Evolutionary conservation across 2,113 vertebrate genomes (phyloP), one percentile per base, ranked within the genome.

Genomic region (Aplodontia rufa): DNA sequence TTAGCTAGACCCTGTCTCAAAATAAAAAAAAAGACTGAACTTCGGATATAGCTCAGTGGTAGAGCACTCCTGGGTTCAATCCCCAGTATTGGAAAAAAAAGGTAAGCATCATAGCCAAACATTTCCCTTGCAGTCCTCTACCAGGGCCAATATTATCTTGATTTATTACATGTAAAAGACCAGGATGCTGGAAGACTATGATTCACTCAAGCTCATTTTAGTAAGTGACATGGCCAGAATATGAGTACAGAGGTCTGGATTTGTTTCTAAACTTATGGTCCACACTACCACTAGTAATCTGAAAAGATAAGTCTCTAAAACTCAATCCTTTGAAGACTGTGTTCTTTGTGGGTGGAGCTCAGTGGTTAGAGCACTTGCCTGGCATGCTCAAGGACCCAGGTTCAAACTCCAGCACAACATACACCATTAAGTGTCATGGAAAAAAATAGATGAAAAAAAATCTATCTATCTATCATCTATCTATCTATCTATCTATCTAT

Each of bases 81-180:
- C 35, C 17, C 32, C 35, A 68, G 62, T 66, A 60, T 26, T 60
- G 9, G 24, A 45, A 13, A 17, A 10, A 14, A 84, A 24, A 22
- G 72, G 3, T 14, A 5, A n/a, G 1, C 53, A 72, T 69, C 45
- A 93, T 45, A 80, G 64, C 19, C 80, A 47, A 30, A 37, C 19
- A 14, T 24, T 19, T 28, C 9, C 28, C 2, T 0, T 11, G 26
- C 0, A 0, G 5, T 47, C 14, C 55, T 87, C 45, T n/a, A 13
- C 26, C 42, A 3, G 0, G 19, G 17, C 20, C 1, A 11, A 6
- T 28, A 35, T 19, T 19, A 91, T n/a, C 30, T 3, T 78, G 42
- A 64, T 37, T 35, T 71, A 88, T 7, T 47, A n/a, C 53, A 8
- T 1, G 42, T 58, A 69, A 37, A 26, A 47, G 76, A 83, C 22